Evolutionary conservation across 2,888 invertebrate genomes (phyloP), one percentile per base, ranked within the genome.

Genomic region (Pollenia amentaria): DNA sequence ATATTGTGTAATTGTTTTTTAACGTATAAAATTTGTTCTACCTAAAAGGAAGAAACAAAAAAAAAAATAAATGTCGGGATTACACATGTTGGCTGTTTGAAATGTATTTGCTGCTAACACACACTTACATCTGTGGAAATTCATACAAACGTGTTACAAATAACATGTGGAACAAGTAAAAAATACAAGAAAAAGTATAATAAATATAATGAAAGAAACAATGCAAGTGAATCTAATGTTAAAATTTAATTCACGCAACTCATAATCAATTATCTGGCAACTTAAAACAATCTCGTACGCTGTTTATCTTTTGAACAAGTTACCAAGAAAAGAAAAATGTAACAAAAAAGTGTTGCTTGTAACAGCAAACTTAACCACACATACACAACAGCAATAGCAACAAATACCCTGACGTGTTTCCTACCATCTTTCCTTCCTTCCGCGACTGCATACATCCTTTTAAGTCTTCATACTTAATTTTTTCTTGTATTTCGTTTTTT

Each of bases 161-260:
- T 48, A 57, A 12, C 65, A 60, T 46, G 57, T n/a, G 7, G 12
- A 57, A 14, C n/a, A 4, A 16, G 42, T 29, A 55, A 44, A 48
- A 21, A 76, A 53, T 9, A 60, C n/a, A 48, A 48, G 51, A 8
- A n/a, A 16, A 4, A 29, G 29, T 29, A 29, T 29, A 29, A 29
- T 3, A 29, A 29, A 29, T 29, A 29, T 57, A 38, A 60, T 64
- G 46, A 57, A 72, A 48, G 40, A 62, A 44, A 40, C 38, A 60
- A 60, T 16, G 57, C 53, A 40, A 77, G 73, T 57, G 72, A 70
- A 81, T 84, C 73, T 85, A 83, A 85, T 84, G 80, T 82, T 80
- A 70, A 84, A 84, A 87, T 87, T 87, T 84, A 87, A 87, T 87
- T 84, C 86, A 83, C 86, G 80, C 83, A 87, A 80, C 79, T 87